Evolutionary conservation across 2,888 invertebrate species (phyloP), one percentile per base, ranked within the genome.

Genomic region (Calliscelio sp.): DNA sequence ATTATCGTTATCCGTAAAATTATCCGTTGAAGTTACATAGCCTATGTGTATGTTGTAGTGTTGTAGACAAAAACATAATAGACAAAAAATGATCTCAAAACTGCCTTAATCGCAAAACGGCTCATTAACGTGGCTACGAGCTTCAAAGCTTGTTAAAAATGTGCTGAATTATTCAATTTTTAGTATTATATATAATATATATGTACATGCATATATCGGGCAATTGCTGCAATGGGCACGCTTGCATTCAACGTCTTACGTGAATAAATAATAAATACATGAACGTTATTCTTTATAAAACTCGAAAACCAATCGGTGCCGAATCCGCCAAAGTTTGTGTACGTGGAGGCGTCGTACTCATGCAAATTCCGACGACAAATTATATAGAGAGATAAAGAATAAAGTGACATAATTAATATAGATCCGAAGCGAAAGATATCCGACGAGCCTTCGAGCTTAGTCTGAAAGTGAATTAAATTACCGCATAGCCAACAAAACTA

Each of bases 241-340:
- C 85, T 86, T 89, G 89, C 89, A 89, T 90, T 86, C 90, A 90
- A 88, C 91, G 88, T 87, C 88, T 85, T 87, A 88, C 87, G 86
- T 86, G 86, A 89, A 87, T 89, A 85, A 90, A 88, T 88, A 91
- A 91, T 92, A 91, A 91, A 92, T 92, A 91, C 87, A 90, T 89
- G 85, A 85, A 85, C 80, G 87, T 89, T 90, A 89, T 86, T 61
- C 59, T 86, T 88, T 89, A 84, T 91, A 91, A 92, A 92, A 91
- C 91, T 90, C 91, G 90, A 89, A 88, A 90, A 86, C 83, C 44
- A 59, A 84, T 61, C 57, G 68, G 80, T 53, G 46, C 25, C 51
- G 75, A 75, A 75, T 75, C 75, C 75, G 65, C 66, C 68, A 41
- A 44, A 51, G 65, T 49, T 57, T 20, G 32, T 28, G n/a, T n/a